Evolutionary conservation across 2,797 vertebrate genomes (phyloP), one percentile per base, ranked within the genome.

Genomic region (Gephyroberyx darwinii): DNA sequence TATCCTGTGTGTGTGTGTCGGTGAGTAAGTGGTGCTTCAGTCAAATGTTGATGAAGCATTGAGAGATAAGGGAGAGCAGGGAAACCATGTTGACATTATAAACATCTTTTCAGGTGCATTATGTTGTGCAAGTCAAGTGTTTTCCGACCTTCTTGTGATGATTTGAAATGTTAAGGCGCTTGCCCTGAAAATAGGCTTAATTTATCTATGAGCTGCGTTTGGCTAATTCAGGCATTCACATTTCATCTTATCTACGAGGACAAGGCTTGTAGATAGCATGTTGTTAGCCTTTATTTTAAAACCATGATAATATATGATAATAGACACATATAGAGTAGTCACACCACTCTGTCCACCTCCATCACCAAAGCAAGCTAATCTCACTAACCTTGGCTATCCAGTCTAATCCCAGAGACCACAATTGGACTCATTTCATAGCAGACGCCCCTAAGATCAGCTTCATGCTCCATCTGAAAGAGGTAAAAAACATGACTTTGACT

Each of bases 61-160:
- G 33, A 65, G 33, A 54, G 73, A 76, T 80, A 39, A 63, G 59
- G 76, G 73, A 19, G 0, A 60, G 17, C 41, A 37, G 31, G 67
- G 26, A 64, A 31, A 17, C 30, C 8, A 8, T 90, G 79, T 89
- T 89, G 51, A 17, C 30, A 81, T 62, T 75, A 58, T 71, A 88
- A 91, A 90, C 80, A 87, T 5, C 16, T 14, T 58, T 54, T 69
- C 63, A 19, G 75, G 26, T 62, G 26, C 43, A 5, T 19, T 62
- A 17, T 9, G 22, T 45, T 59, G 26, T 59, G 8, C 58, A 78
- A 39, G 37, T 59, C 55, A 54, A 22, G 17, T 64, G 22, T 52
- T 69, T 57, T 57, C 33, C 14, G 20, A 22, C 37, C 64, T 60
- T 75, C 68, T 63, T 20, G 6, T 33, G 33, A 68, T 51, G 76